Conservation (phyloP, 2,797 vertebrate genomes). For the Gymnothorax reevesii region DNA sequence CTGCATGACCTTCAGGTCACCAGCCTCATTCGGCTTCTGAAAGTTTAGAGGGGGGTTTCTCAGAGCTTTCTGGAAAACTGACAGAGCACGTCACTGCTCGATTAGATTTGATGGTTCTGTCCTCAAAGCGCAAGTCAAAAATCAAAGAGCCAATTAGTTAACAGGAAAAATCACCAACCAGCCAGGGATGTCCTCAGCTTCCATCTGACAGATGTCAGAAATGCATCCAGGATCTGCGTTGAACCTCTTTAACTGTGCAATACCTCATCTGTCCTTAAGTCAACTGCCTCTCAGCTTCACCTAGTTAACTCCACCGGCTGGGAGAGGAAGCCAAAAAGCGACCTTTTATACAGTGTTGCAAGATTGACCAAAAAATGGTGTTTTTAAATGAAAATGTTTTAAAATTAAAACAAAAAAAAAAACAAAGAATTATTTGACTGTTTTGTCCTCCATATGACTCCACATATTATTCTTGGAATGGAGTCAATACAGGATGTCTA, state of each 20-base stretch:
- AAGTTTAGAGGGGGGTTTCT: background rate
- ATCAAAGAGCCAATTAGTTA: background rate
- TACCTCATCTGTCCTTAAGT: background rate
- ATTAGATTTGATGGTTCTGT: background rate
- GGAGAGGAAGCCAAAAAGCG: background rate
- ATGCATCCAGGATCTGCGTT: background rate
- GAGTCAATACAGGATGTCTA: constrained; percentile 38
- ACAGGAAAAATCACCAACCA: background rate
- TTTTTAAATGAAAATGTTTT: background rate
- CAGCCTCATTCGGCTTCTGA: background rate
- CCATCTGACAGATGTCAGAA: background rate
- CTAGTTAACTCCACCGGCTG: background rate
- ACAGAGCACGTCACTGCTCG: background rate
- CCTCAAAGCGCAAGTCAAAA: background rate
- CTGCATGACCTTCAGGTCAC: background rate
- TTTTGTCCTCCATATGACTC: constrained; percentile 15
- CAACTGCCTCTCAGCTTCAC: background rate
- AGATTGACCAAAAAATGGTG: constrained; percentile 1
- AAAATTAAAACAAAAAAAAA: background rate
- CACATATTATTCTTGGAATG: constrained; percentile 40
- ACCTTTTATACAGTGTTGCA: background rate
- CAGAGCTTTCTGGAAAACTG: background rate
- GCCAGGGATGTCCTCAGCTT: background rate
- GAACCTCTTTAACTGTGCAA: background rate
- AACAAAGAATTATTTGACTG: constrained; percentile 21